phyloP scores from a whole-genome alignment of 2,113 vertebrate species.

The Clinocottus analis region DNA sequence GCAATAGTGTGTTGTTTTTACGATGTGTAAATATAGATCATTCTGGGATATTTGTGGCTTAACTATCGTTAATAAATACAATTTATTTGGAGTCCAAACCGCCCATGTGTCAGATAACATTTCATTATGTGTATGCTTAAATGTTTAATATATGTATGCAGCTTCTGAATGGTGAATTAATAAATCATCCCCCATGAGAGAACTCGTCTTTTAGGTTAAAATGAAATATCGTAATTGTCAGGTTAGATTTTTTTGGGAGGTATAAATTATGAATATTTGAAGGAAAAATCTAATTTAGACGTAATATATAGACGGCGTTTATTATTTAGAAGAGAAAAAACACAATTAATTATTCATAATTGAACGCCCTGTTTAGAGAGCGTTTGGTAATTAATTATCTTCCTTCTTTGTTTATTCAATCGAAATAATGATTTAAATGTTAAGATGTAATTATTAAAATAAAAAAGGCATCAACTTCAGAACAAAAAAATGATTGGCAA shows the following conservation, averaged over 20 bases:
- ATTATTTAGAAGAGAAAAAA: constrained; percentile 8
- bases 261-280: background rate
- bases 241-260: background rate
- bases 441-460: background rate
- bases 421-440: background rate
- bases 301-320: background rate
- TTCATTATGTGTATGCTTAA: background rate
- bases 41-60: background rate
- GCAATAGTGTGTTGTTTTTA: background rate
- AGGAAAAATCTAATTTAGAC: background rate
- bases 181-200: background rate
- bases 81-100: background rate
- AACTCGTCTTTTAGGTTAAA: background rate
- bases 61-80: background rate
- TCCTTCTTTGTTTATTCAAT: background rate
- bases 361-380: background rate
- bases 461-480: background rate
- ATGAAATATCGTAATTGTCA: background rate
- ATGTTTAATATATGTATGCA: background rate
- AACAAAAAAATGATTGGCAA: background rate
- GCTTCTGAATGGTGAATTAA: background rate
- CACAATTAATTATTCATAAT: background rate
- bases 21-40: background rate
- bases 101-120: background rate
- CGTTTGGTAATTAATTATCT: background rate